Conservation (phyloP, 2,113 vertebrate species). For the Syngnathus typhle region DNA sequence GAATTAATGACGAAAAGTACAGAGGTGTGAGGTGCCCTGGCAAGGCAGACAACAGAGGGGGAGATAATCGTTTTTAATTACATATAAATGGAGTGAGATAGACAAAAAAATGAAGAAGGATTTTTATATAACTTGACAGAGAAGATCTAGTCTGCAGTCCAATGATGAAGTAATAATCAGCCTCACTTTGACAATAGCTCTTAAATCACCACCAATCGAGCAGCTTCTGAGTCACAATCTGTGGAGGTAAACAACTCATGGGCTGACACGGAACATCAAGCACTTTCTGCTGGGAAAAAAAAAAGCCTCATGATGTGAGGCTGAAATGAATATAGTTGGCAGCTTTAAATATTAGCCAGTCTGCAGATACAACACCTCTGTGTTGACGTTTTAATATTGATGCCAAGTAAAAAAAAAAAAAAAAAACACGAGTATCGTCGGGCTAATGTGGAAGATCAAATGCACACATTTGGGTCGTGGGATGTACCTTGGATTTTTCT, state of each 20-base stretch:
- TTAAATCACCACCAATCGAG: slow-evolving; percentile 40
- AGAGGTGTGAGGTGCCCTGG: slow-evolving; percentile 42
- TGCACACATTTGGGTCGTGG: background rate
- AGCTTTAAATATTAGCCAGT: slow-evolving; percentile 27
- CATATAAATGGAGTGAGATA: slow-evolving; percentile 42
- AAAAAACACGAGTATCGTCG: background rate
- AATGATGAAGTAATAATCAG: slow-evolving; percentile 31
- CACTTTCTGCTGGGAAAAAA: slow-evolving; percentile 20
- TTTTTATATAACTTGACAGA: slow-evolving; percentile 36
- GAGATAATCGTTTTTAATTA: slow-evolving; percentile 58
- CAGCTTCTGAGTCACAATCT: slow-evolving; percentile 36
- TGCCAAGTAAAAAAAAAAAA: background rate
- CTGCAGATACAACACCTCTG: background rate
- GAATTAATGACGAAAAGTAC: slow-evolving; percentile 49
- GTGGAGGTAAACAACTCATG: slow-evolving; percentile 35
- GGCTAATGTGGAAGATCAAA: slow-evolving; percentile 1
- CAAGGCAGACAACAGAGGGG: slow-evolving; percentile 44
- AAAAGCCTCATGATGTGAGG: slow-evolving; percentile 12
- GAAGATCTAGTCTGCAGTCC: slow-evolving; percentile 39
- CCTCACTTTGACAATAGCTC: slow-evolving; percentile 16
- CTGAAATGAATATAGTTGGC: slow-evolving; percentile 20
- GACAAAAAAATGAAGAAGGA: slow-evolving; percentile 12
- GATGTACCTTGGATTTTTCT: slow-evolving; percentile 9
- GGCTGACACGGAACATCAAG: slow-evolving; percentile 14
- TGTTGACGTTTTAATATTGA: slow-evolving; percentile 23